Evolutionary conservation across 1,140 invertebrate species (phyloP), one percentile per base, ranked within the genome.

Genomic region (Drosophila eugracilis): DNA sequence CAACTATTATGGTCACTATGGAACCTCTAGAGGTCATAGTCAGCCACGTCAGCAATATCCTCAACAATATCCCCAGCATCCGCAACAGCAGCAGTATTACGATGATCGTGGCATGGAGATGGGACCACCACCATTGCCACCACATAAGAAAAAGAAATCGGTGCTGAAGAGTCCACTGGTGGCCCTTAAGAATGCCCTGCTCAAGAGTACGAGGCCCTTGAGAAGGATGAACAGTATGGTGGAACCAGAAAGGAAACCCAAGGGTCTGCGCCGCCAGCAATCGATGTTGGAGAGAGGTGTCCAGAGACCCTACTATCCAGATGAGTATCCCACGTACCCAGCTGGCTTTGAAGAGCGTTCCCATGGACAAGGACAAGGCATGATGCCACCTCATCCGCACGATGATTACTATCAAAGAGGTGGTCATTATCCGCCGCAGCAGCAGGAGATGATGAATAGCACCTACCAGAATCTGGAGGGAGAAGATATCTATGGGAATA

Each of bases 211-310:
- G 7, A 66, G 86, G 5, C 90, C 91, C 0, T 34, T 92, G 48
- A 62, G 91, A 1, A 73, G 91, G 3, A 91, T 92, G 86, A 90
- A 90, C 21, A 92, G 91, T 32, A 90, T 91, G 90, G 79, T 91
- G 24, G 90, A 91, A 45, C 85, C 88, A 39, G 91, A 91, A 36
- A 48, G 78, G 5, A 91, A 90, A 26, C 73, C 81, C 15, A 90
- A 91, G 26, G 75, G 76, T 6, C 22, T 92, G 17, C 66, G 89
- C 0, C 78, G 91, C 4, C 91, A 92, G 65, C 86, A 91, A 41
- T 92, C 91, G 21, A 91, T 92, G 91, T 67, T 91, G 32, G 91
- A 92, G 47, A 66, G 86, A 3, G 81, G 85, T 5, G 81, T 86
- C 9, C 78, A 83, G 30, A 72, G 90, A 12, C 89, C 89, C 12